Evolutionary conservation across 2,888 invertebrate species (phyloP).

Genomic region (Pristionchus maxplancki): DNA sequence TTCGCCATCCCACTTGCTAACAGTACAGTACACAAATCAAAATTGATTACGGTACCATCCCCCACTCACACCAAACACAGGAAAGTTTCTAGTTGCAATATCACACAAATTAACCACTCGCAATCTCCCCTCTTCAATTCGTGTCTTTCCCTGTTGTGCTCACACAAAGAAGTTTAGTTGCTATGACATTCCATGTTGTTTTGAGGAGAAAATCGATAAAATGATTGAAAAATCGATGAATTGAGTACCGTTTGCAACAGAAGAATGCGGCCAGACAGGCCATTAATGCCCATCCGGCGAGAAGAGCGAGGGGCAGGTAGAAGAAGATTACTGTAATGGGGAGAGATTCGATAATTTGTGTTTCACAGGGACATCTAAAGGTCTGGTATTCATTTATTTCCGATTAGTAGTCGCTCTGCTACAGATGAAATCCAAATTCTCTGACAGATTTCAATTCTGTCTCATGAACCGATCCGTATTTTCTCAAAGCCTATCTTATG

Average conservation of each 20-base stretch:
- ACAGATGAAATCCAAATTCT: no score
- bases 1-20: not conserved
- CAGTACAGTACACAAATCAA: constrained; percentile 29
- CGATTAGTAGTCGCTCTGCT: no score
- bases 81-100: not conserved
- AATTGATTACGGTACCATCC: not conserved
- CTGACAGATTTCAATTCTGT: no score
- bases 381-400: no score
- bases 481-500: no score
- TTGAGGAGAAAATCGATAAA: not conserved
- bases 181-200: not conserved
- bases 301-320: constrained; percentile 56
- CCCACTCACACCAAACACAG: constrained; percentile 38
- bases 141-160: not conserved
- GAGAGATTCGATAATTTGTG: not conserved
- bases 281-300: constrained; percentile 65
- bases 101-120: not conserved
- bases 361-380: not conserved
- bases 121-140: not conserved
- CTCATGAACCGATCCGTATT: no score
- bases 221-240: not conserved
- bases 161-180: not conserved
- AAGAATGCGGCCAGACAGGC: constrained; percentile 61
- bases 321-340: constrained; percentile 64
- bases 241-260: constrained; percentile 53